These are phyloP conservation scores for Anticlea derivata DNA, from an alignment of 2,888 invertebrate species.

Conservation along the genomic window DNA sequence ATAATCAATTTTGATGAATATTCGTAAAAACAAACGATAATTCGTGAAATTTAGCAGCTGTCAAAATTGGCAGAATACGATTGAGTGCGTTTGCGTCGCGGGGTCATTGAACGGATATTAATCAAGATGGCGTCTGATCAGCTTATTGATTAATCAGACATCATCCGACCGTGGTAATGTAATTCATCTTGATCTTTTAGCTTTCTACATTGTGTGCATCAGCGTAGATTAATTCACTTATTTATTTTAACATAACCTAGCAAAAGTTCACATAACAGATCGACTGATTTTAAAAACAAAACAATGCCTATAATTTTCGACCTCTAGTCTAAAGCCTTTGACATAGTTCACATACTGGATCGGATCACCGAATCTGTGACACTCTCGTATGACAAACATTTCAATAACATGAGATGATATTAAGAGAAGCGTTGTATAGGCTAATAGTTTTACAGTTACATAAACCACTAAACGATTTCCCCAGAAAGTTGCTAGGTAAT, in stretches of 20 bases:
- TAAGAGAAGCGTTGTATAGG: too few species aligned
- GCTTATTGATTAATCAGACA: constrained; percentile 37
- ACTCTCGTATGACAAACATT: too few species aligned
- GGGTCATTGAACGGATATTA: constrained; percentile 30
- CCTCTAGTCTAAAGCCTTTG: too few species aligned
- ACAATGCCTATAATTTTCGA: too few species aligned
- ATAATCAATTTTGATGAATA: not conserved
- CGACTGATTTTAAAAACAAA: not conserved
- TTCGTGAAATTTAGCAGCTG: constrained; percentile 27
- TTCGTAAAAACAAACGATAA: not conserved
- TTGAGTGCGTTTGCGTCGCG: constrained; percentile 32
- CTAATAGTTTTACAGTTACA: not conserved
- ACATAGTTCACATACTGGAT: too few species aligned
- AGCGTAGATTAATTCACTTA: not conserved
- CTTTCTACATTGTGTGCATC: constrained; percentile 29
- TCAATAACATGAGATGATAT: too few species aligned
- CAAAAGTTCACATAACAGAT: too few species aligned
- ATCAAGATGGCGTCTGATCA: constrained; percentile 38
- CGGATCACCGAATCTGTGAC: too few species aligned
- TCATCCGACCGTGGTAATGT: constrained; percentile 35
- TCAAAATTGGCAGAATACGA: constrained; percentile 40
- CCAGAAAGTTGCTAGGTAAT: too few species aligned
- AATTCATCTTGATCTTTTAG: constrained; percentile 39
- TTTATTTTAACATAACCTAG: not conserved
- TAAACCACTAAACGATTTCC: not conserved